A percentile compares a stretch with the other conserved stretches of the same genome.
Conservation (phyloP, 2,888 invertebrate genomes). For the Chrysopilus asiliformis region DNA sequence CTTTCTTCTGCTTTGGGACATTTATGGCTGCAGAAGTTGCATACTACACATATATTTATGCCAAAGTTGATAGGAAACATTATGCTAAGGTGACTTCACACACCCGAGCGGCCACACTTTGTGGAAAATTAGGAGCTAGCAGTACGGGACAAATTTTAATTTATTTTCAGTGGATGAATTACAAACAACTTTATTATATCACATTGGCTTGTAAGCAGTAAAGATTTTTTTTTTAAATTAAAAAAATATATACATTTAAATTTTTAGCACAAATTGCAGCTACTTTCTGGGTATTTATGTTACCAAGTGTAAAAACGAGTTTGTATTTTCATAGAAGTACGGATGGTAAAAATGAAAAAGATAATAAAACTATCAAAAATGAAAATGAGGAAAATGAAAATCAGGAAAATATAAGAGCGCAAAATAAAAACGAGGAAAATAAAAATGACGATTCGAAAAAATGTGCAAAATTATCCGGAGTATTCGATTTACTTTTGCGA, state of each 20-base stretch:
- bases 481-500: slow-evolving; percentile 38
- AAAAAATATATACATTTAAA: too few species aligned
- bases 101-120: slow-evolving; percentile 53
- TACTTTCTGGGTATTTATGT: slow-evolving; percentile 45
- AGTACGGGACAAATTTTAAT: slow-evolving; percentile 50
- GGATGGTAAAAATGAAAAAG: slow-evolving; percentile 8
- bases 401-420: too few species aligned
- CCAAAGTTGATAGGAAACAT: slow-evolving; percentile 59
- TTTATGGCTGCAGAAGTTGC: slow-evolving; percentile 85
- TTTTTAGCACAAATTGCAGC: slow-evolving; percentile 47
- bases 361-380: slow-evolving; percentile 1
- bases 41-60: slow-evolving; percentile 87
- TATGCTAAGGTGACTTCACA: slow-evolving; percentile 63
- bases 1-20: slow-evolving; percentile 63
- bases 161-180: slow-evolving; percentile 44
- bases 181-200: slow-evolving; percentile 54
- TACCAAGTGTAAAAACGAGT: slow-evolving; percentile 48
- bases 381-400: background rate
- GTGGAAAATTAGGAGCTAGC: slow-evolving; percentile 54
- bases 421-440: too few species aligned
- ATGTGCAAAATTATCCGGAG: too few species aligned
- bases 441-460: too few species aligned
- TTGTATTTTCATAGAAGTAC: slow-evolving; percentile 46
- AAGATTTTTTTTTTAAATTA: too few species aligned
- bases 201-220: slow-evolving; percentile 42